phyloP scores from a whole-genome alignment of 2,113 vertebrate species.

The Holacanthus passer region DNA sequence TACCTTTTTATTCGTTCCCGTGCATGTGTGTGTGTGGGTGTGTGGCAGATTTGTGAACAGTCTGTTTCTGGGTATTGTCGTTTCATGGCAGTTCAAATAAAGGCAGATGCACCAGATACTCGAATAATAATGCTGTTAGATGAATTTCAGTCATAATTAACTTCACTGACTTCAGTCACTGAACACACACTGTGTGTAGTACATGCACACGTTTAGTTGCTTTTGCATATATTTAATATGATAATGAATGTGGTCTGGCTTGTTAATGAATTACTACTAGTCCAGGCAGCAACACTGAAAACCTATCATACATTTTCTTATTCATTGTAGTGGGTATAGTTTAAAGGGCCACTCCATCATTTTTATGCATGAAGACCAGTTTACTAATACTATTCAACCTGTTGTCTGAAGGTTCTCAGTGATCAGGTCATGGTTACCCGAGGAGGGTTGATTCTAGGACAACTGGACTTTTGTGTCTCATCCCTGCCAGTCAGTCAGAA shows the following conservation, averaged over 20 bases:
- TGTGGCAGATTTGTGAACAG: neutral
- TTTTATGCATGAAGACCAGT: neutral
- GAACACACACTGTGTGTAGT: neutral
- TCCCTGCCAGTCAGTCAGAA: too few relatives aligned
- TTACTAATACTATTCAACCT: neutral
- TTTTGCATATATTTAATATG: too few relatives aligned
- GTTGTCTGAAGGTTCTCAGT: too few relatives aligned
- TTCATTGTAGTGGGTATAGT: neutral
- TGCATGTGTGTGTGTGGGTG: neutral
- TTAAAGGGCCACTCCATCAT: neutral
- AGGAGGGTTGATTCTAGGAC: too few relatives aligned
- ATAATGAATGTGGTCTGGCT: neutral
- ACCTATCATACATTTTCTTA: neutral
- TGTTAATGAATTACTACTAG: neutral
- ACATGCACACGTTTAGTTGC: neutral
- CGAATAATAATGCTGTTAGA: neutral
- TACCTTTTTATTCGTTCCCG: conserved; percentile 8
- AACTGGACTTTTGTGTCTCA: too few relatives aligned
- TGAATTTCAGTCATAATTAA: neutral
- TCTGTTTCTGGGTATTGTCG: neutral
- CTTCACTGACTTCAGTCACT: too few relatives aligned
- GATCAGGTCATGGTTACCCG: too few relatives aligned
- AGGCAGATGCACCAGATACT: neutral
- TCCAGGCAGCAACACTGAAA: neutral
- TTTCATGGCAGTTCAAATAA: neutral